phyloP scores from a whole-genome alignment of 1,140 invertebrate genomes.

The Tetragonula clypearis region DNA sequence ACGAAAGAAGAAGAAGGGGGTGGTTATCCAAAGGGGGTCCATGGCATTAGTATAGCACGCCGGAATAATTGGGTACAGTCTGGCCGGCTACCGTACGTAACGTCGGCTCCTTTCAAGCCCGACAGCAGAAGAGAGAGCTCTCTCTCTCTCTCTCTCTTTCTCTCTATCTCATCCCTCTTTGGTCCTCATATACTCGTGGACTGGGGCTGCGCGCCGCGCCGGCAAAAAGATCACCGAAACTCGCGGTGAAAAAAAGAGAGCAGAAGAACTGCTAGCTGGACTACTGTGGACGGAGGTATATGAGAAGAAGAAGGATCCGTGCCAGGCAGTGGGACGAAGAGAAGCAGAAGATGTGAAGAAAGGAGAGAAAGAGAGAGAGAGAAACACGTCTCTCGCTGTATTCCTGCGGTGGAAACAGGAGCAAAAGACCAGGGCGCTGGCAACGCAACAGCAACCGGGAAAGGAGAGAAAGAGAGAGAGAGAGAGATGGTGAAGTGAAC shows the following conservation, averaged over 20 bases:
- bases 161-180: slow-evolving; percentile 25
- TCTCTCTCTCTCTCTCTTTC: slow-evolving; percentile 56
- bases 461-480: neutral
- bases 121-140: slow-evolving; percentile 34
- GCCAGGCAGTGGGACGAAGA: neutral
- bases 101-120: slow-evolving; percentile 75
- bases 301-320: slow-evolving; percentile 30
- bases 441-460: slow-evolving; percentile 47
- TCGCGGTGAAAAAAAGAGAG: slow-evolving; percentile 55
- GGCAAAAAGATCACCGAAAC: slow-evolving; percentile 61
- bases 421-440: slow-evolving; percentile 64
- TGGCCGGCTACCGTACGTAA: slow-evolving; percentile 76
- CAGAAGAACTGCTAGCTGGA: slow-evolving; percentile 52
- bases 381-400: slow-evolving; percentile 19
- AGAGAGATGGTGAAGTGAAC: slow-evolving; percentile 29
- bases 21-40: slow-evolving; percentile 63
- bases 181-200: slow-evolving; percentile 50
- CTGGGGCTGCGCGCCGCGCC: slow-evolving; percentile 50
- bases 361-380: slow-evolving; percentile 11
- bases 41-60: slow-evolving; percentile 78
- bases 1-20: slow-evolving; percentile 41
- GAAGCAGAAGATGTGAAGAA: neutral
- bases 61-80: slow-evolving; percentile 81
- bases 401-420: slow-evolving; percentile 65
- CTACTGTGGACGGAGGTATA: slow-evolving; percentile 59